These are phyloP conservation scores for Vulpes lagopus DNA, from an alignment of 2,113 vertebrate species.

Conservation along the genomic window DNA sequence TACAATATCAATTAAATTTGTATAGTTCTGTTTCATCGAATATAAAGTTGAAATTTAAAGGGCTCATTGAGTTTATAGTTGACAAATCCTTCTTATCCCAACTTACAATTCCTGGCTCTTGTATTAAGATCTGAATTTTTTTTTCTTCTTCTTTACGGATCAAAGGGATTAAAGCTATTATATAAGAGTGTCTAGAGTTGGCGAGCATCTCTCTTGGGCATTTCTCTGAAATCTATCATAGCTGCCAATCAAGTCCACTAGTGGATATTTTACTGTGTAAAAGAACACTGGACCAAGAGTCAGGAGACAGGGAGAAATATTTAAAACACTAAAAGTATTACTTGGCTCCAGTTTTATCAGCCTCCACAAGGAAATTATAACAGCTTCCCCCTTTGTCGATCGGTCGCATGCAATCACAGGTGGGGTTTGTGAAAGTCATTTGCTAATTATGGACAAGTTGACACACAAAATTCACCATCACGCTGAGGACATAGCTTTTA, in stretches of 20 bases:
- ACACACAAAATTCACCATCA: background rate
- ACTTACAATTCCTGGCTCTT: background rate
- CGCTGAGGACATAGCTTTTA: background rate
- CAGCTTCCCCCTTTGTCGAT: rapidly evolving
- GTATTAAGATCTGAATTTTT: background rate
- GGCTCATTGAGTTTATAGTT: background rate
- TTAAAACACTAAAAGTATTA: background rate
- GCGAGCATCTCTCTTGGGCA: background rate
- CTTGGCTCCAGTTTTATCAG: background rate
- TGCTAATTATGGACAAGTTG: background rate
- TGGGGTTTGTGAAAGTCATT: background rate
- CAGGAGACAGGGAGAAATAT: rapidly evolving
- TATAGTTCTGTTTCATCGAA: background rate
- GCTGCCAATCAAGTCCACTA: background rate
- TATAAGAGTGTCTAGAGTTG: background rate
- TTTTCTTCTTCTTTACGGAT: background rate
- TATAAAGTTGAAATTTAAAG: background rate
- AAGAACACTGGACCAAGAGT: background rate
- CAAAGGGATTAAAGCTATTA: background rate
- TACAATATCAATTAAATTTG: background rate
- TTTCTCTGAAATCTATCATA: background rate
- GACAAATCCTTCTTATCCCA: background rate
- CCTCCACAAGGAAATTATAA: background rate
- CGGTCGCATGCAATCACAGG: background rate
- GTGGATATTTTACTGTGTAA: background rate